These are phyloP conservation scores for Ramphastos sulfuratus DNA, from an alignment of 2,113 vertebrate species.

Conservation along the genomic window DNA sequence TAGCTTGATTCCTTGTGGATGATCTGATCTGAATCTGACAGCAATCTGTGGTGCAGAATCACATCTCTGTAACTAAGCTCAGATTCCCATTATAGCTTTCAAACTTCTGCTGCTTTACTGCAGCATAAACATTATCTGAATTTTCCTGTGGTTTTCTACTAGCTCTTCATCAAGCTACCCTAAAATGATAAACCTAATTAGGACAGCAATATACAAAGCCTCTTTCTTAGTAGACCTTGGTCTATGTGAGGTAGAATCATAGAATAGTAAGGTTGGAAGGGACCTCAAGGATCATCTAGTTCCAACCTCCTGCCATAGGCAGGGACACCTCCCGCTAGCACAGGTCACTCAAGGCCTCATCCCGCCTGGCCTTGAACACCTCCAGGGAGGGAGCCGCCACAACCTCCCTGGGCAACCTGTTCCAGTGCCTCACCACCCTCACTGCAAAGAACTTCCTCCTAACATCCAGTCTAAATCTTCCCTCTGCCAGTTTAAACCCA, in stretches of 20 bases:
- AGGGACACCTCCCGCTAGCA: too few species aligned
- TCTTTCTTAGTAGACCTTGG: background rate
- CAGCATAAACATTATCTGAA: background rate
- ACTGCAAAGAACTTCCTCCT: too few species aligned
- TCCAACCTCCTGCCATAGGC: too few species aligned
- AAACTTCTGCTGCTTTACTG: background rate
- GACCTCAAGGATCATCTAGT: too few species aligned
- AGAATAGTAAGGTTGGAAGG: too few species aligned
- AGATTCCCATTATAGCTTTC: background rate
- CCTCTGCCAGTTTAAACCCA: too few species aligned
- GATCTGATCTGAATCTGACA: constrained; percentile 22
- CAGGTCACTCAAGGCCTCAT: too few species aligned
- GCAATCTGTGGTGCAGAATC: constrained; percentile 38
- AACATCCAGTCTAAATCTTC: too few species aligned
- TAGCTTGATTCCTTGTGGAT: constrained; percentile 1
- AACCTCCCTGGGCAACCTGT: too few species aligned
- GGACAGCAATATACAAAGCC: background rate
- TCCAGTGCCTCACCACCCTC: too few species aligned
- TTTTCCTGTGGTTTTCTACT: background rate
- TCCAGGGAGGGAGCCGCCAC: too few species aligned
- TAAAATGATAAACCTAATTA: background rate
- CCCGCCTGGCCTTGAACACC: too few species aligned
- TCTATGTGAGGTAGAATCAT: background rate
- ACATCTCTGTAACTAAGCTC: background rate
- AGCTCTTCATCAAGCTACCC: background rate